These are phyloP conservation scores for Whitmania pigra DNA, from an alignment of 1,140 invertebrate species.

Conservation along the genomic window DNA sequence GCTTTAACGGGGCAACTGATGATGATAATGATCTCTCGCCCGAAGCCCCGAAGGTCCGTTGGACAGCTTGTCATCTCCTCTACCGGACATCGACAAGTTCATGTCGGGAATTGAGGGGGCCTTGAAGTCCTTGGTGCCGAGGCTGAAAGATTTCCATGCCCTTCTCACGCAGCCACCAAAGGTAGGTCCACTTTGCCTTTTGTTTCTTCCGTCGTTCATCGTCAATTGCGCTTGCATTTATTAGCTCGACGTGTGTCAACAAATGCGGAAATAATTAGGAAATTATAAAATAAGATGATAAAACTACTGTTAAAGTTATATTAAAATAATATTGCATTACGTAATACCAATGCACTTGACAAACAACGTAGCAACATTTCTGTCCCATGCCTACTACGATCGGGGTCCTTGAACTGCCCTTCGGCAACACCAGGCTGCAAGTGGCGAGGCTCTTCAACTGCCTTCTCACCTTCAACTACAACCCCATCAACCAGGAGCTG, in stretches of 20 bases:
- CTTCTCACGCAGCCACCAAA: constrained; percentile 59
- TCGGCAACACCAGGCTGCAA: constrained; percentile 62
- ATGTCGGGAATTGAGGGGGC: constrained; percentile 49
- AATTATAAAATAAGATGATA: too few relatives aligned
- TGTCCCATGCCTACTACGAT: constrained; percentile 52
- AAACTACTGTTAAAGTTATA: too few relatives aligned
- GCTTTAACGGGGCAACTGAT: too few relatives aligned
- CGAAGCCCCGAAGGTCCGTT: constrained; percentile 36
- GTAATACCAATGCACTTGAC: background rate
- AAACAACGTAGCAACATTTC: constrained; percentile 37
- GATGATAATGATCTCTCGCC: too few relatives aligned
- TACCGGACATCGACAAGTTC: constrained; percentile 43
- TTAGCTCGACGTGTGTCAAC: too few relatives aligned
- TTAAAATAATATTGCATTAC: background rate
- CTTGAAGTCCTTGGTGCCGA: constrained; percentile 52
- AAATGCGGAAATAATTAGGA: too few relatives aligned
- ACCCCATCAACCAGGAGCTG: constrained; percentile 36
- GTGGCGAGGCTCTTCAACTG: constrained; percentile 59
- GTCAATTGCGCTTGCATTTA: too few relatives aligned
- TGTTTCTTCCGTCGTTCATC: background rate
- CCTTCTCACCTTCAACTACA: constrained; percentile 54
- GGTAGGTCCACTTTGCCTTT: constrained; percentile 42
- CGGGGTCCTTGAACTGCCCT: constrained; percentile 55
- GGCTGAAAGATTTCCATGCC: constrained; percentile 58
- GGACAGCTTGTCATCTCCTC: constrained; percentile 36